Percentiles rank a stretch among this genome's conserved stretches.
phyloP scores from a whole-genome alignment of 2,113 vertebrate genomes.

The Rhizomys pruinosus region DNA sequence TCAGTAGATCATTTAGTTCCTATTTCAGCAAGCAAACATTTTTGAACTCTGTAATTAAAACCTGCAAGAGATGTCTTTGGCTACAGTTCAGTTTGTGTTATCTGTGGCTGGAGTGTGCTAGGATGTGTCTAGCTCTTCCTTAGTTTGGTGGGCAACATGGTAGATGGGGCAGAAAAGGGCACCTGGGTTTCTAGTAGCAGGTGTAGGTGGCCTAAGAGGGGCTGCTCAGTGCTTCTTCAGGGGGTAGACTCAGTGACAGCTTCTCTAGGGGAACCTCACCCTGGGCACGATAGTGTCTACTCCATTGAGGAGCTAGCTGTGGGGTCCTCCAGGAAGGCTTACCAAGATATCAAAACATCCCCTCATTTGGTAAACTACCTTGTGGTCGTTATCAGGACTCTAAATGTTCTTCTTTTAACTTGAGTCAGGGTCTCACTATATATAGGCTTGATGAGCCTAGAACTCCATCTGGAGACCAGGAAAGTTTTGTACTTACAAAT shows the following conservation, averaged over 20 bases:
- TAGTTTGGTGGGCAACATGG: rapidly evolving
- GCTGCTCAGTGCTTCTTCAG: too few relatives aligned
- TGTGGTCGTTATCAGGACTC: background rate
- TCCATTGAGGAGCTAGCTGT: too few relatives aligned
- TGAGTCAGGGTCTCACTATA: too few relatives aligned
- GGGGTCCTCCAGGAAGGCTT: background rate
- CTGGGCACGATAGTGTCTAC: rapidly evolving
- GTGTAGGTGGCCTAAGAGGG: background rate
- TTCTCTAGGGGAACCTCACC: rapidly evolving
- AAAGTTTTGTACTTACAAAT: too few relatives aligned
- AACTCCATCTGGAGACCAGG: too few relatives aligned
- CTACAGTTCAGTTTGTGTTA: background rate
- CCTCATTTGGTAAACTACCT: background rate
- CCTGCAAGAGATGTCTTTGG: background rate
- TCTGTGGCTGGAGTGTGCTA: too few relatives aligned
- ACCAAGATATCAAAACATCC: background rate
- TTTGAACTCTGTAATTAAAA: background rate
- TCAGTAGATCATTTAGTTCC: background rate
- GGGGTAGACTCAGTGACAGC: background rate
- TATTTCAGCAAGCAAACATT: background rate
- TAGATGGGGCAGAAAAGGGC: background rate
- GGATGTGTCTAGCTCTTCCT: too few relatives aligned
- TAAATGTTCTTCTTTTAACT: background rate
- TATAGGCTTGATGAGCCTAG: too few relatives aligned
- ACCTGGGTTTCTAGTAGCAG: rapidly evolving